Evolutionary conservation across 2,888 invertebrate genomes (phyloP).

Genomic region (Sialis lutaria): DNA sequence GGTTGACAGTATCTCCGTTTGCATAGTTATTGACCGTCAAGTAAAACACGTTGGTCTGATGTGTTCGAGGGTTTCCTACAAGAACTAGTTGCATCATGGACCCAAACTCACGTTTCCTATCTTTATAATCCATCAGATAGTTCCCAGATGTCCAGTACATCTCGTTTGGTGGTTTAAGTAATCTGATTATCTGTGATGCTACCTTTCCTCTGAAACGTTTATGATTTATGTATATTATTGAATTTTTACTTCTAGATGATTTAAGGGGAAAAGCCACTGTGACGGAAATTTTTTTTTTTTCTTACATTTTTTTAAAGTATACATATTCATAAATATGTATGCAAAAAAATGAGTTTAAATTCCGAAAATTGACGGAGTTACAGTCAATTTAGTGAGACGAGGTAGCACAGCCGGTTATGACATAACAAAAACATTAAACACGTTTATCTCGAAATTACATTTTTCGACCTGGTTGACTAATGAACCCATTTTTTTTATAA

Average conservation of each 20-base stretch:
- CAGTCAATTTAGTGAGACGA: no score
- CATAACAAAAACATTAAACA: no score
- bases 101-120: constrained; percentile 39
- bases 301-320: no score
- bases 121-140: constrained; percentile 51
- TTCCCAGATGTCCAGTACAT: constrained; percentile 53
- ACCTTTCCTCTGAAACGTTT: constrained; percentile 34
- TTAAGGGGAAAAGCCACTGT: not conserved
- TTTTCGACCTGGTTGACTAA: no score
- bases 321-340: no score
- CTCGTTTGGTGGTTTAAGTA: constrained; percentile 31
- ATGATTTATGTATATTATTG: not conserved
- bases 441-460: no score
- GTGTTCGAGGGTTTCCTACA: constrained; percentile 45
- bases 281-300: no score
- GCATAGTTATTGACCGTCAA: constrained; percentile 37
- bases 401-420: no score
- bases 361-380: no score
- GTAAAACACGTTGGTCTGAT: constrained; percentile 43
- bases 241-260: not conserved
- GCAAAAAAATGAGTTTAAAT: no score
- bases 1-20: constrained; percentile 35
- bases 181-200: constrained; percentile 44
- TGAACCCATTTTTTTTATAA: no score
- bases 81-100: constrained; percentile 39